A percentile compares a stretch with the other conserved stretches of the same genome.
phyloP scores from a whole-genome alignment of 2,113 vertebrate genomes.

The Cyanoramphus novaezelandiae region DNA sequence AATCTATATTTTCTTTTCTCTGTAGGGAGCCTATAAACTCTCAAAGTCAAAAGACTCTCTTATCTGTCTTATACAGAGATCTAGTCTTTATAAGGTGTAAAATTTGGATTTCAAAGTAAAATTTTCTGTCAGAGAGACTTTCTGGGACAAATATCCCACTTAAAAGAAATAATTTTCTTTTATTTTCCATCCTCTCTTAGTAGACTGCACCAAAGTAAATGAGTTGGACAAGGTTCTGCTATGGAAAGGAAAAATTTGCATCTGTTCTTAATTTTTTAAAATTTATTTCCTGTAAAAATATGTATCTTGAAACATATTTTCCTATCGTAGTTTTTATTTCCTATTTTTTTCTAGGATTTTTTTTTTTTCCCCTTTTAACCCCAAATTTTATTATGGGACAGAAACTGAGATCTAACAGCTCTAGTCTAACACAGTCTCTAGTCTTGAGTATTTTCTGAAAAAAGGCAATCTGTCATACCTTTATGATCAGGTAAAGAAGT shows the following conservation, averaged over 20 bases:
- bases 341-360: background rate
- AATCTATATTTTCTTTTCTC: background rate
- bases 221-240: background rate
- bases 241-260: background rate
- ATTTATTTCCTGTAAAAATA: background rate
- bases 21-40: accelerated
- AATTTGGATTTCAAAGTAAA: background rate
- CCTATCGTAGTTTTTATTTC: background rate
- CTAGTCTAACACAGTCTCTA: background rate
- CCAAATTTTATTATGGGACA: background rate
- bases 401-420: background rate
- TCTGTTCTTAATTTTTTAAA: background rate
- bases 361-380: background rate
- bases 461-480: background rate
- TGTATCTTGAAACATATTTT: background rate
- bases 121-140: background rate
- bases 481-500: background rate
- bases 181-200: background rate
- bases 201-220: background rate
- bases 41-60: background rate
- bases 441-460: background rate
- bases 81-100: background rate
- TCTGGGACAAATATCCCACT: background rate
- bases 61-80: background rate
- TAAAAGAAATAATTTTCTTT: background rate